Percentiles rank a stretch among this genome's conserved stretches.
phyloP scores from a whole-genome alignment of 2,797 vertebrate genomes.

The Argyrosomus regius region DNA sequence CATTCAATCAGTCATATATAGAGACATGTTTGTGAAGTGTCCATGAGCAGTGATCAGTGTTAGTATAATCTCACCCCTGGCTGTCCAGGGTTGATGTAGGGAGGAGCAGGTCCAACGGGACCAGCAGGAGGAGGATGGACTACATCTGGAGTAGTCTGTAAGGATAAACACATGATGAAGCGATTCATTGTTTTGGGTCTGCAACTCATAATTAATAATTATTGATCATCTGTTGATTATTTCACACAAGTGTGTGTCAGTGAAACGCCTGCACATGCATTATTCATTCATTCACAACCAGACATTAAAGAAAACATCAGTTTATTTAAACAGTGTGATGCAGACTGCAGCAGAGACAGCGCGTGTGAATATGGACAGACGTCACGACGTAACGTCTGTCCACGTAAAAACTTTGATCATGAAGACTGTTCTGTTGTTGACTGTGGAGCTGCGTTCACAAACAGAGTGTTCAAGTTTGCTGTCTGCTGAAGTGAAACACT shows the following conservation, averaged over 20 bases:
- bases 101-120: slow-evolving; percentile 65
- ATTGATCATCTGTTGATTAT: background rate
- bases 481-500: too few relatives aligned
- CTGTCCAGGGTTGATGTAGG: slow-evolving; percentile 60
- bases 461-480: too few relatives aligned
- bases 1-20: background rate
- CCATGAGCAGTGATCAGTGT: background rate
- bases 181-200: background rate
- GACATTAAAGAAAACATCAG: too few relatives aligned
- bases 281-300: too few relatives aligned
- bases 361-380: too few relatives aligned
- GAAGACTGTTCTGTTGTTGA: too few relatives aligned
- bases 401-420: too few relatives aligned
- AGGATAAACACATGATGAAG: background rate
- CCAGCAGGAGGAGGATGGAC: slow-evolving; percentile 43
- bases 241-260: background rate
- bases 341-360: too few relatives aligned
- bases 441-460: too few relatives aligned
- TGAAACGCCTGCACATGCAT: background rate
- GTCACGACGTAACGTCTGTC: too few relatives aligned
- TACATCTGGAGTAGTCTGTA: slow-evolving; percentile 6
- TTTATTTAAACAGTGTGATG: too few relatives aligned
- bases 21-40: background rate
- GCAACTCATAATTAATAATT: background rate
- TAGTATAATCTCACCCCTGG: slow-evolving; percentile 51